Percentiles rank a stretch among this genome's conserved stretches.
These are phyloP conservation scores for Bettongia penicillata DNA, from an alignment of 2,113 vertebrate species.

Conservation along the genomic window DNA sequence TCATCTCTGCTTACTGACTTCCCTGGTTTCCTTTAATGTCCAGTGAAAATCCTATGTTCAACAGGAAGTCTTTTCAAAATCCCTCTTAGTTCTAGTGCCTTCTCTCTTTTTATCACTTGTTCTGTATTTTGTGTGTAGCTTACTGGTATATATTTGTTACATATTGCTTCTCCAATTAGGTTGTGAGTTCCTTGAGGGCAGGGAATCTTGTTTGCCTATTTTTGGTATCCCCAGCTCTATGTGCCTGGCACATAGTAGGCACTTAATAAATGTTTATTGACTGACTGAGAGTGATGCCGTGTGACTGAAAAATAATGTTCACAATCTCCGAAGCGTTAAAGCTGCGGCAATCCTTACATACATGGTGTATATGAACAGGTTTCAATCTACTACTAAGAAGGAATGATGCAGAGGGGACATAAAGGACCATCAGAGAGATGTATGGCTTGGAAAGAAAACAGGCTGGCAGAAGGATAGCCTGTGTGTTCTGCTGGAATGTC, in stretches of 20 bases:
- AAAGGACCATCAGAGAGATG: neutral
- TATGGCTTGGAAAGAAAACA: neutral
- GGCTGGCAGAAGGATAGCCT: neutral
- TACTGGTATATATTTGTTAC: too few species aligned
- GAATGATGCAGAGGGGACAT: neutral
- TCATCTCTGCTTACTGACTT: neutral
- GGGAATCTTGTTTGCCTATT: neutral
- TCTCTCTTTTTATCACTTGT: too few species aligned
- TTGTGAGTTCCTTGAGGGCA: neutral
- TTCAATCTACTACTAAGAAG: neutral
- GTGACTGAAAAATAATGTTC: neutral
- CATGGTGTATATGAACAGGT: neutral
- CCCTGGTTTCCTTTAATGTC: neutral
- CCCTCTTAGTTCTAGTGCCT: too few species aligned
- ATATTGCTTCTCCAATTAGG: too few species aligned
- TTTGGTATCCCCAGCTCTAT: neutral
- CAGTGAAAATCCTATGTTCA: neutral
- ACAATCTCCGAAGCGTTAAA: neutral
- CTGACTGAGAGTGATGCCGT: neutral
- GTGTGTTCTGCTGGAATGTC: neutral
- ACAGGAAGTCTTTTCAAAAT: neutral
- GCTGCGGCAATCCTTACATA: neutral
- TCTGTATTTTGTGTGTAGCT: too few species aligned
- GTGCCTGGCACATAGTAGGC: neutral
- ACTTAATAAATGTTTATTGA: neutral